Evolutionary conservation across 2,797 vertebrate genomes (phyloP), one percentile per base, ranked within the genome.

Genomic region (Pyrrhura leucotis): DNA sequence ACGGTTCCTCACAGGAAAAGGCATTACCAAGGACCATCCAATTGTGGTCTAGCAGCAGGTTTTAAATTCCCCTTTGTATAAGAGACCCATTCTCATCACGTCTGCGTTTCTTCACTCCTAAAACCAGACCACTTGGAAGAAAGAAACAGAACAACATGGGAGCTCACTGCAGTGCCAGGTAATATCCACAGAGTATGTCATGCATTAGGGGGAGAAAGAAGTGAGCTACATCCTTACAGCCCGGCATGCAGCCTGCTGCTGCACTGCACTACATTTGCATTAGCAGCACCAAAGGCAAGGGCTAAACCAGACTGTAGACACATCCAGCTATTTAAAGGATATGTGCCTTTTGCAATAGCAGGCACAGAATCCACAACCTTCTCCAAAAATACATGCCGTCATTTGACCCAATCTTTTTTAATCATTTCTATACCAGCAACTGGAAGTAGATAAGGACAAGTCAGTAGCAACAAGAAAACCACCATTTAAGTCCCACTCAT

Each of bases 91-190:
- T 42, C 66, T 42, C 59, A 47, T 39, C 31, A 3, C 29, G 8
- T 35, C 17, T 10, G 6, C 10, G 7, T 13, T 85, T 29, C 71
- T 42, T 7, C 51, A 13, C 72, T 37, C 18, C 0, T 22, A n/a
- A 40, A 54, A 29, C 14, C 74, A 48, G 48, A 66, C 11, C 75
- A 56, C 67, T 48, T 7, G 3, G 29, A 63, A 79, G 85, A 28
- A 18, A n/a, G 40, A 47, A 37, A 81, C 50, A 71, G 58, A 26
- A 3, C n/a, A 47, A 14, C 59, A 29, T 4, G 19, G 8, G 71
- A 39, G 54, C 87, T 89, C 89, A 90, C 89, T 92, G 94, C 95
- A 93, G 93, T 69, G 68, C 45, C 48, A 58, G 71, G 63, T 16
- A 42, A 20, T 50, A 44, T 59, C 56, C 33, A 26, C 47, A 40